Percentiles rank a stretch among this genome's conserved stretches.
These are phyloP conservation scores for Erebia epiphron DNA, from an alignment of 2,888 invertebrate genomes.

Conservation along the genomic window DNA sequence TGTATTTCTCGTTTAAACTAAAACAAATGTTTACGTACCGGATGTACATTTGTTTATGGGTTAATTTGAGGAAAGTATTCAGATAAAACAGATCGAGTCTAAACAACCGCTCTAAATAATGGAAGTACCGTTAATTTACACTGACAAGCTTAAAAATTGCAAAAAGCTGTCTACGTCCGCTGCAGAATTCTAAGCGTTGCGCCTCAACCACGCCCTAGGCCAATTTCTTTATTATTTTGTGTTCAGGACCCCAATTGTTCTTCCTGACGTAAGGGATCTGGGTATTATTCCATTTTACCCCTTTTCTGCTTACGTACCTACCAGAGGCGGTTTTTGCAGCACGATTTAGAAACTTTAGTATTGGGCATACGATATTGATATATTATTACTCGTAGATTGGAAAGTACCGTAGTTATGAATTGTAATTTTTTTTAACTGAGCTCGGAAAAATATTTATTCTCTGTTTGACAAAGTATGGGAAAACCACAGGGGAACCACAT, in stretches of 20 bases:
- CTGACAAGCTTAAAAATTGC: slow-evolving; percentile 26
- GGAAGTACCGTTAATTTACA: slow-evolving; percentile 17
- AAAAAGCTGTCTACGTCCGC: slow-evolving; percentile 16
- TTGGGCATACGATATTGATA: too few species aligned
- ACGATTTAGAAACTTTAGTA: too few species aligned
- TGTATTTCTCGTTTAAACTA: too few species aligned
- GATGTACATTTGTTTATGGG: neutral
- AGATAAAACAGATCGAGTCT: slow-evolving; percentile 2
- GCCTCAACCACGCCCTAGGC: slow-evolving; percentile 10
- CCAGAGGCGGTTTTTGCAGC: too few species aligned
- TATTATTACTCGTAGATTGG: too few species aligned
- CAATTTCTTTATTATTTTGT: slow-evolving; percentile 12
- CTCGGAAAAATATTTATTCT: too few species aligned
- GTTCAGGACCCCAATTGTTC: slow-evolving; percentile 1
- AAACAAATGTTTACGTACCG: too few species aligned
- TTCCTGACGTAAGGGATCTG: neutral
- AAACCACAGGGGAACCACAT: too few species aligned
- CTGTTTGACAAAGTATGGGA: too few species aligned
- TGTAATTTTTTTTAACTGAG: too few species aligned
- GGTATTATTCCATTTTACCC: neutral
- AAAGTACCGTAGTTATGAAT: too few species aligned
- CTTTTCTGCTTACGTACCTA: neutral
- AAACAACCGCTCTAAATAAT: slow-evolving; percentile 17
- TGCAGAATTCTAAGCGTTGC: slow-evolving; percentile 16
- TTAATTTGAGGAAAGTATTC: neutral